Conservation (phyloP, 2,797 vertebrate species). For the Betta splendens region DNA sequence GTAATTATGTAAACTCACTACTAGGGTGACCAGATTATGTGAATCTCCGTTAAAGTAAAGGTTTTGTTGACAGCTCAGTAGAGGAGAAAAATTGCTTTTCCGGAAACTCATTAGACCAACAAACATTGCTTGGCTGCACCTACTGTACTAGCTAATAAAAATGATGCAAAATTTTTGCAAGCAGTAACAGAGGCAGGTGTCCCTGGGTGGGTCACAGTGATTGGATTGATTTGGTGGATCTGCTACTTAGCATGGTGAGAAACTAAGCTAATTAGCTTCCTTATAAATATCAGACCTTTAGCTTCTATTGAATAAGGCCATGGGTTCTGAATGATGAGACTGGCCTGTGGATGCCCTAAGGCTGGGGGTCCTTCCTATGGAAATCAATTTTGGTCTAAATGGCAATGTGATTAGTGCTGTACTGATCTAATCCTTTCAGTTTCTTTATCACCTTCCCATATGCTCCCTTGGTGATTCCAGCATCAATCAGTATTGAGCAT, state of each 20-base stretch:
- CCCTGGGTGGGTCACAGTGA: conserved; percentile 39
- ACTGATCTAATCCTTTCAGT: conserved; percentile 55
- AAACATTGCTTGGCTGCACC: not conserved
- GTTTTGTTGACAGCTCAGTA: conserved; percentile 3
- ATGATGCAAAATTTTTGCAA: not conserved
- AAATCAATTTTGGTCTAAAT: conserved; percentile 74
- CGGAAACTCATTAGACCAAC: not conserved
- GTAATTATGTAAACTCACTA: not conserved
- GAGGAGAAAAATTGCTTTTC: not conserved
- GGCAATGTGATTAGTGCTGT: conserved; percentile 63
- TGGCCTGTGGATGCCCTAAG: conserved; percentile 34
- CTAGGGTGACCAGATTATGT: not conserved
- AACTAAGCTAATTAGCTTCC: conserved; percentile 72
- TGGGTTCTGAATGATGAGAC: conserved; percentile 54
- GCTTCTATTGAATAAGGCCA: conserved; percentile 62
- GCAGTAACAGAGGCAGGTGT: conserved; percentile 21
- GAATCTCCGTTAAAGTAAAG: not conserved
- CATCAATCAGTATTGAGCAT: no score
- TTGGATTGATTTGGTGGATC: conserved; percentile 64
- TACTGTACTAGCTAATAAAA: not conserved
- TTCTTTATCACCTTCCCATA: conserved; percentile 14
- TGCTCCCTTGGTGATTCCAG: not conserved
- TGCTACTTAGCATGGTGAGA: conserved; percentile 55
- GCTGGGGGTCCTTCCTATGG: conserved; percentile 60
- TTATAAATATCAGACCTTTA: conserved; percentile 70